Evolutionary conservation across 2,113 vertebrate genomes (phyloP).

Genomic region (Pterocles gutturalis): DNA sequence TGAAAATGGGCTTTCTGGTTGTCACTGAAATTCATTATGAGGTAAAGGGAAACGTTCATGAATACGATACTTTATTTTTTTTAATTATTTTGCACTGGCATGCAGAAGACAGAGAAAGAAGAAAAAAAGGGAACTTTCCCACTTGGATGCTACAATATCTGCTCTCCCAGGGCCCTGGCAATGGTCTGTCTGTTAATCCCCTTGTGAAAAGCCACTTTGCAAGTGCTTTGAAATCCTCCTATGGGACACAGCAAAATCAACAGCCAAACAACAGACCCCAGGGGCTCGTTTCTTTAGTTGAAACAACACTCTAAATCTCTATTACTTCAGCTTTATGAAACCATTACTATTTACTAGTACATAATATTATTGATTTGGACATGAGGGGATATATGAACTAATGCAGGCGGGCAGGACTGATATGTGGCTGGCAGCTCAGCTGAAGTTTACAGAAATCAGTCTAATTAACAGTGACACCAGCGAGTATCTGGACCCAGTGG

Average conservation of each 20-base stretch:
- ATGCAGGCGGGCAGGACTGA: conserved; percentile 31
- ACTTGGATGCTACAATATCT: background rate
- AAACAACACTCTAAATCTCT: conserved; percentile 41
- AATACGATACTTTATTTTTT: background rate
- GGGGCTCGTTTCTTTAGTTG: conserved; percentile 31
- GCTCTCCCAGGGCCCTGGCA: background rate
- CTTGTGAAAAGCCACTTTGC: background rate
- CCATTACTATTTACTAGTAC: conserved; percentile 35
- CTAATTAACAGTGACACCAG: conserved; percentile 51
- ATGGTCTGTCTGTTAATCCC: conserved; percentile 10
- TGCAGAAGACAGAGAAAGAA: background rate
- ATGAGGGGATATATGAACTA: background rate
- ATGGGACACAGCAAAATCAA: conserved; percentile 2
- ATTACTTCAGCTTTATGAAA: conserved; percentile 39
- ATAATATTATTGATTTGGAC: conserved; percentile 43
- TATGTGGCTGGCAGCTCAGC: background rate
- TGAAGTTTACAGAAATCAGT: conserved; percentile 14
- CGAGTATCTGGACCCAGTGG: background rate
- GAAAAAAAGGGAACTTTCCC: background rate
- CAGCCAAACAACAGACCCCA: conserved; percentile 22
- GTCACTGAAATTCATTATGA: background rate
- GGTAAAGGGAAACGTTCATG: background rate
- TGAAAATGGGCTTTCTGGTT: background rate
- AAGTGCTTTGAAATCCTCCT: conserved; percentile 49
- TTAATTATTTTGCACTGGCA: background rate